phyloP scores from a whole-genome alignment of 2,113 vertebrate species.

The Typhlomys cinereus region DNA sequence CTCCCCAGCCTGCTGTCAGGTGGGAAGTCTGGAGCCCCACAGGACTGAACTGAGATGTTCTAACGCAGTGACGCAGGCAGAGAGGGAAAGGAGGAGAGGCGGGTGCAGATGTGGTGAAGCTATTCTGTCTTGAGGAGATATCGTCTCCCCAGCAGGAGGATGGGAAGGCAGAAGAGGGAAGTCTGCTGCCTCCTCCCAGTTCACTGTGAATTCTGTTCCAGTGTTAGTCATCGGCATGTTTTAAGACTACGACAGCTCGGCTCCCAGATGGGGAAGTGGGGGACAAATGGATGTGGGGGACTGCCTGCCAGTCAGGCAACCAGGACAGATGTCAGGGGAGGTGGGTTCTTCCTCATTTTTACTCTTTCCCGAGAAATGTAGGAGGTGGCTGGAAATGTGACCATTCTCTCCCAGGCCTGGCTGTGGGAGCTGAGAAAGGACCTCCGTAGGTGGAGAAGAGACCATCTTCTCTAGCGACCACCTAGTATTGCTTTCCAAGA shows the following conservation, averaged over 20 bases:
- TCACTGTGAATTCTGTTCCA: constrained; percentile 50
- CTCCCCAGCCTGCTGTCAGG: neutral
- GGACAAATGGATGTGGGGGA: constrained; percentile 47
- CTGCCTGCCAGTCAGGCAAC: constrained; percentile 28
- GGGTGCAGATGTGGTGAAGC: constrained; percentile 53
- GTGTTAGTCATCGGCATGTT: constrained; percentile 63
- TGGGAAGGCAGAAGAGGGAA: constrained; percentile 2
- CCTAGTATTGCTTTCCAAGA: neutral
- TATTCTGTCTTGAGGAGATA: constrained; percentile 29
- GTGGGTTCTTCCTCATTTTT: neutral
- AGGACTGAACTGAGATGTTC: neutral
- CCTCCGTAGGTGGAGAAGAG: fast-evolving
- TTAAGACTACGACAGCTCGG: constrained; percentile 40
- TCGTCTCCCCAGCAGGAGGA: neutral
- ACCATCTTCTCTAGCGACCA: neutral
- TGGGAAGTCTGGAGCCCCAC: neutral
- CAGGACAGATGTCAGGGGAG: constrained; percentile 48
- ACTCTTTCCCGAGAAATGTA: neutral
- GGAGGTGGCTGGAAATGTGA: neutral
- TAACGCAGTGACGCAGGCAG: neutral
- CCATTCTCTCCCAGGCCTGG: neutral
- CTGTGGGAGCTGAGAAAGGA: fast-evolving
- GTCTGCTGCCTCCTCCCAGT: constrained; percentile 49
- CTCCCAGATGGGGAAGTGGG: constrained; percentile 71
- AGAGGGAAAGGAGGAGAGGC: neutral